These are phyloP conservation scores for Portunus trituberculatus DNA, from an alignment of 1,140 invertebrate genomes.

Conservation along the genomic window DNA sequence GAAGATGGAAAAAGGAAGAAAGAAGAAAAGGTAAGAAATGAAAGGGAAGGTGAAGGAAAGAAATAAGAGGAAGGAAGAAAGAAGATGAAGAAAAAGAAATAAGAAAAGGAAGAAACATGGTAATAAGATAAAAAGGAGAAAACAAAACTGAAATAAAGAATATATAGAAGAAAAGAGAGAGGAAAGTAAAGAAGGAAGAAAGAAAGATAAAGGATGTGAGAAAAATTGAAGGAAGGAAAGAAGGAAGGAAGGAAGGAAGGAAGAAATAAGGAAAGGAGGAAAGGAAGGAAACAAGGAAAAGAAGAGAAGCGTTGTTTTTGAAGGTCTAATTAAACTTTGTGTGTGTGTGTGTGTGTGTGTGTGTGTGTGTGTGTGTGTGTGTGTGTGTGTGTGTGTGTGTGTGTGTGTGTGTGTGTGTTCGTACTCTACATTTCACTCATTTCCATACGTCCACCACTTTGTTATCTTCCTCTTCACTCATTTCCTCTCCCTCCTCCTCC, in stretches of 20 bases:
- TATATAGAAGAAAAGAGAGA: neutral
- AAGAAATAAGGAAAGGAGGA: neutral
- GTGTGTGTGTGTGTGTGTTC: neutral
- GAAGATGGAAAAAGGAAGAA: neutral
- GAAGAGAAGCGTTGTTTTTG: neutral
- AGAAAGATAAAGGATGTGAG: neutral
- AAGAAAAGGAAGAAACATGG: neutral
- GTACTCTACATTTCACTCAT: neutral
- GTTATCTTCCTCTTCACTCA: neutral
- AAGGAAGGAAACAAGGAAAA: neutral
- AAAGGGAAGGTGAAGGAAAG: neutral
- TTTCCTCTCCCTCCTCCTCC: neutral
- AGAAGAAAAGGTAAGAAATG: neutral
- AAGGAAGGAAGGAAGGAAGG: neutral
- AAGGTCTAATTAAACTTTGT: neutral
- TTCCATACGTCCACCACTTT: neutral
- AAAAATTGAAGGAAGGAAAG: neutral
- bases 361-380: conserved; percentile 4
- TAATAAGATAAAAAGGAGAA: neutral
- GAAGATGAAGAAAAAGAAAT: no score
- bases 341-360: neutral
- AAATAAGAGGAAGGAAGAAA: neutral
- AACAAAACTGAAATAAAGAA: neutral
- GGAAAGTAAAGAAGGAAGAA: neutral
- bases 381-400: neutral